These are phyloP conservation scores for Paramuricea clavata DNA, from an alignment of 92 coral and sea anemone genomes.

Conservation along the genomic window DNA sequence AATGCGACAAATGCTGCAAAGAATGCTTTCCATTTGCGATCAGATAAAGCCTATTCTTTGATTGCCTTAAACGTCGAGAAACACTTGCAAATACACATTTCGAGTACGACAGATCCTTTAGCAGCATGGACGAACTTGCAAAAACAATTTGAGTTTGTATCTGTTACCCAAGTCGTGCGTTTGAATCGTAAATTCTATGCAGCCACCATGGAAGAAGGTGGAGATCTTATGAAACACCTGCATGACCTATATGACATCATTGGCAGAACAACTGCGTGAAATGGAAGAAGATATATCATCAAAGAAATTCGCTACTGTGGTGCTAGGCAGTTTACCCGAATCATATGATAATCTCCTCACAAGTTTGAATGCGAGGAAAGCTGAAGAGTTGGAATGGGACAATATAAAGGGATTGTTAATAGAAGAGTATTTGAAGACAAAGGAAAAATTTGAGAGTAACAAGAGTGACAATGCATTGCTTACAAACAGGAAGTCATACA, in stretches of 20 bases:
- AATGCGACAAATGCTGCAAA: slow-evolving; percentile 56
- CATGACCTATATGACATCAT: slow-evolving; percentile 50
- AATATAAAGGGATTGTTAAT: no score
- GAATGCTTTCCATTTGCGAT: slow-evolving; percentile 67
- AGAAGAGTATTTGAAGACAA: no score
- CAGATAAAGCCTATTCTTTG: slow-evolving; percentile 76
- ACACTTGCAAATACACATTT: slow-evolving; percentile 71
- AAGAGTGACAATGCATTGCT: no score
- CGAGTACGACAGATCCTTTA: slow-evolving; percentile 65
- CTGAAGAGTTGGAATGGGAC: no score
- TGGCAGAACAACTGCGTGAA: slow-evolving; percentile 46
- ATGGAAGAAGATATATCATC: no score
- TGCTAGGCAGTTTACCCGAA: no score
- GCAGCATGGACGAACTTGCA: slow-evolving; percentile 71
- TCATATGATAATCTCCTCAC: no score
- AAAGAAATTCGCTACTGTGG: no score
- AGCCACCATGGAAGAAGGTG: slow-evolving; percentile 68
- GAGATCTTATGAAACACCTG: slow-evolving; percentile 66
- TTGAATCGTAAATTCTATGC: slow-evolving; percentile 66
- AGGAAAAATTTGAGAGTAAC: no score
- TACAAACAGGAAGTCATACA: no score
- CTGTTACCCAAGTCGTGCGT: slow-evolving; percentile 67
- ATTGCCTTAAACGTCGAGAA: slow-evolving; percentile 76
- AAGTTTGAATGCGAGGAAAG: no score
- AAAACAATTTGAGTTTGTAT: slow-evolving; percentile 75